These are phyloP conservation scores for Drosophila atroscutellata DNA, from an alignment of 2,888 invertebrate genomes.

Conservation along the genomic window DNA sequence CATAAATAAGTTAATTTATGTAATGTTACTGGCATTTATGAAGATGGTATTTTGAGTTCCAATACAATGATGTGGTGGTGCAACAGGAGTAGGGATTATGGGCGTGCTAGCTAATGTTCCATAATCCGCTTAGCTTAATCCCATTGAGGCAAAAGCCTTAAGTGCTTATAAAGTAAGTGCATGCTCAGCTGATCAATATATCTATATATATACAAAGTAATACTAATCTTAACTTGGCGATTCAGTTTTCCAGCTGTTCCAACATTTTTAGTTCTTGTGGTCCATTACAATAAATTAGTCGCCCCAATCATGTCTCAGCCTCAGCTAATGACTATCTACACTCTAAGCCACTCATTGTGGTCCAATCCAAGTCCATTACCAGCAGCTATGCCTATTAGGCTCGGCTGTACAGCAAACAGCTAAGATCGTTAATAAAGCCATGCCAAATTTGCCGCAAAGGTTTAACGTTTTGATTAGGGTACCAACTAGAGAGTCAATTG, in stretches of 20 bases:
- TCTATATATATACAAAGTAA: background rate
- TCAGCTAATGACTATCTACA: constrained; percentile 39
- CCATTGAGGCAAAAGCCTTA: constrained; percentile 13
- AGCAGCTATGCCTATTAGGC: constrained; percentile 52
- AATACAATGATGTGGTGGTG: constrained; percentile 8
- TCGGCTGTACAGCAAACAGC: constrained; percentile 16
- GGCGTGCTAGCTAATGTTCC: constrained; percentile 19
- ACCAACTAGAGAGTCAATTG: constrained; percentile 52
- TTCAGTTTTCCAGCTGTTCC: background rate
- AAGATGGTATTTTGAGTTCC: constrained; percentile 7
- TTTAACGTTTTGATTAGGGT: constrained; percentile 73
- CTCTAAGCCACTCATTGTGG: constrained; percentile 16
- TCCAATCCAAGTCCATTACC: constrained; percentile 49
- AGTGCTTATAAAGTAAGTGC: background rate
- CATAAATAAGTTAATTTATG: constrained; percentile 59
- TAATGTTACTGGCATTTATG: constrained; percentile 29
- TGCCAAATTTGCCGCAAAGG: constrained; percentile 67
- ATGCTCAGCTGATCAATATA: constrained; percentile 6
- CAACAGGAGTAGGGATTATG: constrained; percentile 11
- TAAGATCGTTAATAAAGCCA: constrained; percentile 58
- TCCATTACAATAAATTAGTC: constrained; percentile 36
- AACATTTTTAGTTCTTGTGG: constrained; percentile 3
- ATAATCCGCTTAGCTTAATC: constrained; percentile 40
- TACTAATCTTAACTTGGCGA: too few species aligned
- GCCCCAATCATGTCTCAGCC: constrained; percentile 36